Evolutionary conservation across 2,797 vertebrate genomes (phyloP), one percentile per base, ranked within the genome.

Genomic region (Enteromius paludinosus): DNA sequence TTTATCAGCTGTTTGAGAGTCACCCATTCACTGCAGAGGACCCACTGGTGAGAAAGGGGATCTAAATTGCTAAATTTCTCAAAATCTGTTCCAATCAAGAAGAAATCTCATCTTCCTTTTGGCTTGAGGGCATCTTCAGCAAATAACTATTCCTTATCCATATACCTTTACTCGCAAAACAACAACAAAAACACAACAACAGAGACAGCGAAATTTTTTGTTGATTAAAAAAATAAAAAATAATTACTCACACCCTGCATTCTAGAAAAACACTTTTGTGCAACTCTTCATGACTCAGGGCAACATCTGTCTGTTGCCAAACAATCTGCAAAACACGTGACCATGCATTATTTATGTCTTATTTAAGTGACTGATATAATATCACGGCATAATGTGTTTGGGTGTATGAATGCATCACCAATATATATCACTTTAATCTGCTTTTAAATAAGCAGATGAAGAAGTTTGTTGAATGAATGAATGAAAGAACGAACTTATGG

Each of bases 261-360:
- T 15, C 33, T 56, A 41, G 33, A 59, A 23, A 75, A 73, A 56
- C 12, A 18, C 9, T 43, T 73, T 52, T 62, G n/a, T 28, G 54
- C n/a, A 75, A 28, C 47, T 56, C 30, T 41, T 17, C 20, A 76
- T 45, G 73, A 76, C 73, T 61, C 20, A 35, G 47, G 30, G 30
- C 30, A 54, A 74, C 2, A 52, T 33, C 28, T 6, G 14, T n/a
- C 54, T 28, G 54, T 61, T 75, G 3, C 73, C 23, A 76, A 61
- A 61, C 15, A 28, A 43, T 28, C 15, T 61, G 35, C 23, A 28
- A 76, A 74, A 56, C 33, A 56, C 2, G 1, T 74, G 49, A 43
- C 23, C 5, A 45, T 43, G 15, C n/a, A 43, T 59, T 61, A 12
- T 41, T 76, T 43, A 30, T 61, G 23, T 15, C 54, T 61, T 75